Base-by-base conservation (phyloP, 2,888 invertebrate species). In the Hypsopygia costalis region DNA sequence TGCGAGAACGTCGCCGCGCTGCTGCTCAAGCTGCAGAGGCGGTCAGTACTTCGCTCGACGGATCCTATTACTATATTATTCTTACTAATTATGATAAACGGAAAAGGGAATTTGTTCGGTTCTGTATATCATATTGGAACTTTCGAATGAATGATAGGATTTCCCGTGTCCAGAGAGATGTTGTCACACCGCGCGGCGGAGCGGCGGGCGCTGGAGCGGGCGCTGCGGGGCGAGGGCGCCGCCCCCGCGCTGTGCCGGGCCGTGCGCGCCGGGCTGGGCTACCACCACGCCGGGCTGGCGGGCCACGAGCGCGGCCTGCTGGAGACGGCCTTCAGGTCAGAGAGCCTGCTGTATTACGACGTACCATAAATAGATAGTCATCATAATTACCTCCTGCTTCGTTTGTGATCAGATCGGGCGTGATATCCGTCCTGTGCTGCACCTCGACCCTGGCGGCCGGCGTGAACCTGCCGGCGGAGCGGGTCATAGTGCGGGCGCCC, bases 361-460 rank as follows among this genome's bases (percentile, higher is more conserved):
- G n/a, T n/a, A n/a, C n/a, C n/a, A n/a, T n/a, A n/a, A n/a, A n/a
- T n/a, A n/a, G n/a, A n/a, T n/a, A n/a, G n/a, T n/a, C n/a, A n/a
- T n/a, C n/a, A n/a, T n/a, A n/a, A n/a, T n/a, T n/a, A n/a, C n/a
- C n/a, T n/a, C n/a, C n/a, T n/a, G n/a, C n/a, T n/a, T n/a, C n/a
- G n/a, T n/a, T n/a, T n/a, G 11, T n/a, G 25, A 25, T 25, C 0
- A 91, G 94, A 49, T 89, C 91, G n/a, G 96, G 97, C 0, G 92
- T 92, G n/a, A 81, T 99, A 25, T 95, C 93, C 46, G 94, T 97
- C 21, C 91, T 99, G 49, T 96, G 97, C 69, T 98, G 98, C 70
- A 99, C 98, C 0, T 98, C 98, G 0, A 99, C 98, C 0, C 87
- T 99, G 50, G 98, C 98, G n/a, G 98, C 98, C 11, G 98, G 98